Evolutionary conservation across 2,888 invertebrate species (phyloP), one percentile per base, ranked within the genome.

Genomic region (Meganola albula): DNA sequence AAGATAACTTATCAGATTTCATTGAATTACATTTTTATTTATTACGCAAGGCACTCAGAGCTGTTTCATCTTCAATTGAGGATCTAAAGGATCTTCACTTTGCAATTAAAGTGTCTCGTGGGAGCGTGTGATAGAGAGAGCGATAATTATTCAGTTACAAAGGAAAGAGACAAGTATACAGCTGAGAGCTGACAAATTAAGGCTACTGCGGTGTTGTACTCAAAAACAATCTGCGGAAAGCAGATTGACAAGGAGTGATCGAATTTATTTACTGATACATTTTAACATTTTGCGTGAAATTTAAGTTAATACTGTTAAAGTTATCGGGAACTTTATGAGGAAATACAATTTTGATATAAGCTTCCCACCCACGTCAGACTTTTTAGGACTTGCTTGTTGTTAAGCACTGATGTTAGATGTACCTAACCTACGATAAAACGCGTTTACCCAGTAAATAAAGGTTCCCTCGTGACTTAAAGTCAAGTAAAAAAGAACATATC

Each of bases 211-310:
- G 16, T 29, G 44, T 24, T 30, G 34, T 46, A 45, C 41, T 57
- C 36, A 37, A 30, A 46, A 48, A 44, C 47, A 44, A 41, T 50
- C 38, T 42, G 44, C 24, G 37, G 37, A 27, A 31, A 31, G 34
- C 33, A 43, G 39, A 53, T 53, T 51, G 50, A 49, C 51, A 57
- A 60, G 33, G 34, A 40, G 41, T 44, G 48, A 52, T 52, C 44
- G 39, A 48, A 53, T 52, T 24, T 38, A 39, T 41, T 37, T 31
- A 35, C 1, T 34, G 20, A 31, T 22, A 34, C 27, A 50, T 38
- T 54, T 54, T 27, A 25, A 16, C 35, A n/a, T n/a, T n/a, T n/a
- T n/a, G n/a, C n/a, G n/a, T n/a, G n/a, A n/a, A n/a, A n/a, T n/a
- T n/a, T n/a, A n/a, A n/a, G n/a, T n/a, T n/a, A n/a, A n/a, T n/a